Evolutionary conservation across 2,797 vertebrate species (phyloP), one percentile per base, ranked within the genome.

Genomic region (Sebastes miniatus): DNA sequence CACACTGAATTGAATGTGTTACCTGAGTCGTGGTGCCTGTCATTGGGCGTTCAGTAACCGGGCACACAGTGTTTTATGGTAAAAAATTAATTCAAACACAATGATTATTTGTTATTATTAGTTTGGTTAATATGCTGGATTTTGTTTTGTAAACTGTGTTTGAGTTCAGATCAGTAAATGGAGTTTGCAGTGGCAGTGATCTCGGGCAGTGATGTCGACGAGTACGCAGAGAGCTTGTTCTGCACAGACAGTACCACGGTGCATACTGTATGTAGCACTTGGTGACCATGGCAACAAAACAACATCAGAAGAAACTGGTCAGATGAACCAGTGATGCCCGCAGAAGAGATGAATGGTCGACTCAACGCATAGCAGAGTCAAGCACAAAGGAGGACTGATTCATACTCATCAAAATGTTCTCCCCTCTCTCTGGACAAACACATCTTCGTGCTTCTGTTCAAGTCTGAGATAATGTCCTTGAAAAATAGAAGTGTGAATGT

Each of bases 271-370:
- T 93, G 93, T 94, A 93, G 92, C 90, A 89, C 88, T 92, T 80
- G 89, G 96, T 96, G 93, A 93, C 96, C 95, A 96, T 93, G 92
- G 96, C 95, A 96, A 96, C 95, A 93, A 95, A 93, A 96, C 93
- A 95, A 94, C 95, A 95, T 96, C 94, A 94, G 94, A 93, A 92
- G 88, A 93, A 92, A 87, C 88, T 92, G 93, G 93, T 94, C 92
- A 95, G 91, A 94, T 93, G 91, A 95, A 87, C 89, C 85, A 69
- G 73, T 90, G 90, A 92, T 91, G 90, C 88, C 89, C 85, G 79
- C 88, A 92, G 89, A 90, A 71, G 86, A 91, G 81, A 87, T 89
- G 90, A 92, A 92, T 90, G 87, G 86, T 88, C 20, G 87, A 87
- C 73, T 86, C 76, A 56, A 63, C 83, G 79, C 84, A 83, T 69